Evolutionary conservation across 2,888 invertebrate species (phyloP).

Genomic region (Zygogramma bicolorata): DNA sequence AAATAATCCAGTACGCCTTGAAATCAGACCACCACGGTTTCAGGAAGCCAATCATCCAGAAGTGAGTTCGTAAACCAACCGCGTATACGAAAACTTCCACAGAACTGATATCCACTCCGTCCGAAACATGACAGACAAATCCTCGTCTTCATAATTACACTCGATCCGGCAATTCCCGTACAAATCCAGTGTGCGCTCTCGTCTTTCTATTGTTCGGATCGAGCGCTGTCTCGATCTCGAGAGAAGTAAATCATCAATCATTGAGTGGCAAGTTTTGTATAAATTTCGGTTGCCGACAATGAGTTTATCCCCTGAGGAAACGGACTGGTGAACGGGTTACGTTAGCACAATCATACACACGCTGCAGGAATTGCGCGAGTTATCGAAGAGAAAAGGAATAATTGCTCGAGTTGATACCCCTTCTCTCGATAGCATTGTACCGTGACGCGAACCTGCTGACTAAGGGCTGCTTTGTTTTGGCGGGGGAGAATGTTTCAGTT

Average conservation of each 20-base stretch:
- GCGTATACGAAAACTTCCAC: neutral
- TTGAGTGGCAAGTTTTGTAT: constrained; percentile 58
- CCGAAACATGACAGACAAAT: constrained; percentile 2
- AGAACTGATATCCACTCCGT: constrained; percentile 6
- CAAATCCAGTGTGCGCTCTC: constrained; percentile 30
- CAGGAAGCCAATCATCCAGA: neutral
- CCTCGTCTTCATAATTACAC: constrained; percentile 8
- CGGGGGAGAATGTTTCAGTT: too few species aligned
- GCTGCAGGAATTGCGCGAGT: constrained; percentile 33
- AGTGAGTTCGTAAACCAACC: neutral
- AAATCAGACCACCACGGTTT: neutral
- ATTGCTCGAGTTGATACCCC: constrained; percentile 47
- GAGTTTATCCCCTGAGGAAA: constrained; percentile 50
- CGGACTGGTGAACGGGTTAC: constrained; percentile 31
- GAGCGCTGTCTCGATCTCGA: constrained; percentile 51
- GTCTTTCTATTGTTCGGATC: constrained; percentile 57
- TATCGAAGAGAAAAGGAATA: constrained; percentile 48
- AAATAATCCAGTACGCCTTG: too few species aligned
- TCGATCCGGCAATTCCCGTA: constrained; percentile 6
- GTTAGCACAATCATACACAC: constrained; percentile 15
- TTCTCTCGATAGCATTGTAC: constrained; percentile 29
- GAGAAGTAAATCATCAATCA: constrained; percentile 55
- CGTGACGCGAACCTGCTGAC: constrained; percentile 18
- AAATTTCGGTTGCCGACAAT: constrained; percentile 53
- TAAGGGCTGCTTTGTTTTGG: constrained; percentile 7